Percentiles rank a stretch among this genome's conserved stretches.
Conservation (phyloP, 2,113 vertebrate species). For the Nerophis lumbriciformis region DNA sequence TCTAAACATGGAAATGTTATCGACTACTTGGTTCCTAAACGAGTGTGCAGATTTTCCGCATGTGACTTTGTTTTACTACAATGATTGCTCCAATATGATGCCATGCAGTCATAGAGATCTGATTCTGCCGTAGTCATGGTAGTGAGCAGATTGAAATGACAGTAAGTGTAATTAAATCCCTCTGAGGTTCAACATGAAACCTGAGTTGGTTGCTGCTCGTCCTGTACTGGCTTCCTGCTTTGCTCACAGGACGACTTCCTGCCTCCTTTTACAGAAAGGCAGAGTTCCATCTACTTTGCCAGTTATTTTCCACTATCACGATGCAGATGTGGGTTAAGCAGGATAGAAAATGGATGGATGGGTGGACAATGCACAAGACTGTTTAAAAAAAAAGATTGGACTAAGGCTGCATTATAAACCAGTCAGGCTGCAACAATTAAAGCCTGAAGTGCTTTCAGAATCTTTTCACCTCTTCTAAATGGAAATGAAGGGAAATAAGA, state of each 20-base stretch:
- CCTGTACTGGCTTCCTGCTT: slow-evolving; percentile 31
- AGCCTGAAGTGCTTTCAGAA: slow-evolving; percentile 62
- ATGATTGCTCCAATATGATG: not conserved
- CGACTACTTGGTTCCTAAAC: not conserved
- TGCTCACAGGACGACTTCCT: slow-evolving; percentile 33
- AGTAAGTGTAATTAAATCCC: slow-evolving; percentile 20
- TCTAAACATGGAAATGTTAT: too few relatives aligned
- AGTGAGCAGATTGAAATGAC: slow-evolving; percentile 11
- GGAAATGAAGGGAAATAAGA: slow-evolving; percentile 51
- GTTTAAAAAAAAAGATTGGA: slow-evolving; percentile 53
- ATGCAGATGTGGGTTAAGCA: slow-evolving; percentile 9
- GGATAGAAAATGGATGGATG: too few relatives aligned
- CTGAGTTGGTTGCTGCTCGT: slow-evolving; percentile 38
- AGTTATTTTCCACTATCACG: slow-evolving; percentile 42
- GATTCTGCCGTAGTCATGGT: not conserved
- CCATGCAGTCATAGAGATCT: too few relatives aligned
- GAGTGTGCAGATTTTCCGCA: not conserved
- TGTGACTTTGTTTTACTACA: too few relatives aligned
- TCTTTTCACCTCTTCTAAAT: slow-evolving; percentile 63
- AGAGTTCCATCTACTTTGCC: slow-evolving; percentile 34
- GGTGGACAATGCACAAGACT: too few relatives aligned
- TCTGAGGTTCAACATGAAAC: slow-evolving; percentile 28
- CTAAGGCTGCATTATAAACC: slow-evolving; percentile 57
- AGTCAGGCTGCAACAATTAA: slow-evolving; percentile 58
- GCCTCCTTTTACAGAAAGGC: slow-evolving; percentile 23